Base-by-base conservation (phyloP, 2,888 invertebrate genomes). In the Fabriciana adippe region DNA sequence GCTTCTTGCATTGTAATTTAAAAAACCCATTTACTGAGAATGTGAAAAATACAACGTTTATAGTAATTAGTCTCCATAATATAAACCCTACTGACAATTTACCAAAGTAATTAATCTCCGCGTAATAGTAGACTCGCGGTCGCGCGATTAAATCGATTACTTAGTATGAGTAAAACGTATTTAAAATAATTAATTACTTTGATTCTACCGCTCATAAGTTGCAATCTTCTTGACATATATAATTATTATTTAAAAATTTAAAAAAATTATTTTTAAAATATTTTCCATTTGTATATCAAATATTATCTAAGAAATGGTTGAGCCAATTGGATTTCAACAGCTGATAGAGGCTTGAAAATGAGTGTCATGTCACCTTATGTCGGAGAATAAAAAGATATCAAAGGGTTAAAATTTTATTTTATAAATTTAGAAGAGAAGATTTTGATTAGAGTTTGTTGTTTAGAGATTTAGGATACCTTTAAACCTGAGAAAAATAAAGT, bases 31-130 rank as follows among this genome's bases (percentile, higher is more conserved):
- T 89, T 86, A 86, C 83, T 71, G 80, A 82, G 85, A 88, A 89
- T 85, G 82, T 87, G 82, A 88, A 90, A 90, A 89, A 87, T 83
- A 89, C 86, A 84, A 79, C 86, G 84, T 87, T 90, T 89, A 89
- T 78, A 81, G 83, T 86, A 90, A 92, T 91, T 92, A 90, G 83
- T 83, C 82, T 79, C 81, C 82, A 83, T 87, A 89, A 84, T 67
- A 64, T 73, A 85, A 86, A 84, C 75, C 78, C 79, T 80, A 77
- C 81, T 76, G 81, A 85, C 82, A 82, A 84, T 85, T 87, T 86
- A 86, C 82, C 83, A 82, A 81, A 81, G 80, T 82, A 87, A 87
- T 87, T 86, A 86, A 84, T 86, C 79, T 81, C 78, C 51, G 77
- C 78, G 77, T 84, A 83, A 85, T 84, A 77, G 76, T 75, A 72